Percentiles rank a stretch among this genome's conserved stretches.
phyloP scores from a whole-genome alignment of 2,797 vertebrate species.

The Toxotes lorentzi region DNA sequence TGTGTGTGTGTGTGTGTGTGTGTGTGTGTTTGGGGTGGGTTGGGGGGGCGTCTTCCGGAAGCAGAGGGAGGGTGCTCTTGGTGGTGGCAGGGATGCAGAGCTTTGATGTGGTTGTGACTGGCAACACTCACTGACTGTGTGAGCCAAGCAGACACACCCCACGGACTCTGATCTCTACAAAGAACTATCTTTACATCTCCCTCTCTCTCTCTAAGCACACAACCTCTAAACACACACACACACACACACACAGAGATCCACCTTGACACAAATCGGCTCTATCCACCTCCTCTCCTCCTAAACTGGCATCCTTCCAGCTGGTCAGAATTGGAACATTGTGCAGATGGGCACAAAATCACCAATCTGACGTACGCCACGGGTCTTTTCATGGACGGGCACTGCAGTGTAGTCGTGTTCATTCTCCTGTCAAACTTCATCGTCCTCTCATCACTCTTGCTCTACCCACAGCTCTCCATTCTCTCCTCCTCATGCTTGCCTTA shows the following conservation, averaged over 20 bases:
- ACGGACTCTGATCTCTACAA: conserved; percentile 56
- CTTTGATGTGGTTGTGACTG: conserved; percentile 75
- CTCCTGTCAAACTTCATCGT: conserved; percentile 72
- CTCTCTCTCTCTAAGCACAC: not conserved
- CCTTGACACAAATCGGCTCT: conserved; percentile 46
- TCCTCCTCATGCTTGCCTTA: conserved; percentile 33
- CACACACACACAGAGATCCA: not conserved
- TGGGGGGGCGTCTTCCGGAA: conserved; percentile 18
- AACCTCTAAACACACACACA: not conserved
- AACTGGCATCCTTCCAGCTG: conserved; percentile 65
- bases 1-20: conserved; percentile 10
- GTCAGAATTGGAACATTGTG: conserved; percentile 63
- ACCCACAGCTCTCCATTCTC: conserved; percentile 24
- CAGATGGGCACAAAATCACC: conserved; percentile 73
- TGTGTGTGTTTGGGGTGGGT: too few species aligned
- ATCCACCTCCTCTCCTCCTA: conserved; percentile 42
- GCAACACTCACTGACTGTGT: conserved; percentile 45
- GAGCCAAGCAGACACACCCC: conserved; percentile 45
- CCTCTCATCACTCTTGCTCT: conserved; percentile 67
- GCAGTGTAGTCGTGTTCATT: conserved; percentile 68
- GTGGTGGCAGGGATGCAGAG: conserved; percentile 46
- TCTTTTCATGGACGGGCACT: conserved; percentile 64
- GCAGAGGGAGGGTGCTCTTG: not conserved
- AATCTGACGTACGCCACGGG: conserved; percentile 65
- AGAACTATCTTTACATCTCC: conserved; percentile 46